A percentile compares a stretch with the other conserved stretches of the same genome.
Evolutionary conservation across 2,888 invertebrate genomes (phyloP).

Genomic region (Tetanocera ferruginea): DNA sequence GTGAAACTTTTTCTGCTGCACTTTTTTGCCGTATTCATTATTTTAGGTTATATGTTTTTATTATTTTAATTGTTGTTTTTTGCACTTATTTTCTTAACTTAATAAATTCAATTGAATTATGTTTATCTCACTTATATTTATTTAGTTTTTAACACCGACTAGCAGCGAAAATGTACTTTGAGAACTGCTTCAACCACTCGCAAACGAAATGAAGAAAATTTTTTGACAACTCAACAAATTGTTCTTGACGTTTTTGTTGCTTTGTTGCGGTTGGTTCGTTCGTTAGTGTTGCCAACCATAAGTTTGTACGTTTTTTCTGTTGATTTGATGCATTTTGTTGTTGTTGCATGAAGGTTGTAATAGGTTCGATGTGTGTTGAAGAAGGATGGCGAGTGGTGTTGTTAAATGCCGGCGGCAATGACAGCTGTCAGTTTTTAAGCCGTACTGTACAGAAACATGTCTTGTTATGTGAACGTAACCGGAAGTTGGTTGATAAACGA

Average conservation of each 20-base stretch:
- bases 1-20: neutral
- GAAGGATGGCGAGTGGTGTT: no score
- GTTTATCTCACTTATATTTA: neutral
- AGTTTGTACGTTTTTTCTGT: neutral
- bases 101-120: neutral
- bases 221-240: slow-evolving; percentile 46
- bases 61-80: neutral
- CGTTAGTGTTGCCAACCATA: neutral
- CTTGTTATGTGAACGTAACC: no score
- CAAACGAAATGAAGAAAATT: slow-evolving; percentile 25
- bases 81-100: neutral
- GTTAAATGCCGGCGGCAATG: no score
- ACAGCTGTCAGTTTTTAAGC: no score
- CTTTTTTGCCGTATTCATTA: neutral
- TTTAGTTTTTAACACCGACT: neutral
- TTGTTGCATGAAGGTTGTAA: no score
- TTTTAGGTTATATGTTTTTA: neutral
- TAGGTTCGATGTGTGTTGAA: no score
- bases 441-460: no score
- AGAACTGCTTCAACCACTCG: slow-evolving; percentile 7
- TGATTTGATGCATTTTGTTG: neutral
- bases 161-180: neutral
- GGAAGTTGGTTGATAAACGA: no score
- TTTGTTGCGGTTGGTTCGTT: neutral
- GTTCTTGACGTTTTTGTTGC: slow-evolving; percentile 11